A percentile compares a stretch with the other conserved stretches of the same genome.
phyloP scores from a whole-genome alignment of 2,113 vertebrate species.

The Neomonachus schauinslandi region DNA sequence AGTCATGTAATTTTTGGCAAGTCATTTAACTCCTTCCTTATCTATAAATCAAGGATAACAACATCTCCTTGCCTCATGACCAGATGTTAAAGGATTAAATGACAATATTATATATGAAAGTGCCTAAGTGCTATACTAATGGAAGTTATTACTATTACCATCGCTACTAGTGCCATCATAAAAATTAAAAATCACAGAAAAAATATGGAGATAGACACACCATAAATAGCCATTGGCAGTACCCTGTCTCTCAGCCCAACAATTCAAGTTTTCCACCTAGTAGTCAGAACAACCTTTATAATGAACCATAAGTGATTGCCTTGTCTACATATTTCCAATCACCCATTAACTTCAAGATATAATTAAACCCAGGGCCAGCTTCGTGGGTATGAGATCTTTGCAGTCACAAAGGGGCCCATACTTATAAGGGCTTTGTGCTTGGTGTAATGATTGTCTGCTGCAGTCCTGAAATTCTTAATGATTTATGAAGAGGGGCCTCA shows the following conservation, averaged over 20 bases:
- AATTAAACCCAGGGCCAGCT: not conserved
- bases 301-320: not conserved
- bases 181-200: not conserved
- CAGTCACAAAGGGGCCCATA: not conserved
- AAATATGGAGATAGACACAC: not conserved
- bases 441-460: not conserved
- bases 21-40: conserved; percentile 24
- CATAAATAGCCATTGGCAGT: not conserved
- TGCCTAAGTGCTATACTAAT: not conserved
- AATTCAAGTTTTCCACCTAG: not conserved
- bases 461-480: not conserved
- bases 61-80: not conserved
- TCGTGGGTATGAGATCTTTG: not conserved
- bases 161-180: not conserved
- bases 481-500: not conserved
- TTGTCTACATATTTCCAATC: not conserved
- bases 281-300: not conserved
- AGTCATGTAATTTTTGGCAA: conserved; percentile 26
- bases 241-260: not conserved
- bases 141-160: not conserved
- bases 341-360: not conserved
- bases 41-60: conserved; percentile 38
- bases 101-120: not conserved
- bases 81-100: not conserved
- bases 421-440: not conserved